phyloP scores from a whole-genome alignment of 2,888 invertebrate genomes.

The Lysandra bellargus region DNA sequence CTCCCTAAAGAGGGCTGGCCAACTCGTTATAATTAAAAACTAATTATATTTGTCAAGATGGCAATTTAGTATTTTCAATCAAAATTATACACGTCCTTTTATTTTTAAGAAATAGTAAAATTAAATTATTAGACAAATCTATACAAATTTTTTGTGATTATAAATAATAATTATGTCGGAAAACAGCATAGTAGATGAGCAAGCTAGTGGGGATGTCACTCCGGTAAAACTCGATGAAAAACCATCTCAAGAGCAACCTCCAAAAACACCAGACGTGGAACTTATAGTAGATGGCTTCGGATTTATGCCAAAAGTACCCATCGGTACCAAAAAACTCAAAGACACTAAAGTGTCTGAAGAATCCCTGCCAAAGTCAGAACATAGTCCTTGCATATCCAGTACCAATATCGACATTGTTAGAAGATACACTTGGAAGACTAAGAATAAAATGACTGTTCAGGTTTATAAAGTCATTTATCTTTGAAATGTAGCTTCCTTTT shows the following conservation, averaged over 20 bases:
- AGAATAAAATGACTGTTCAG: constrained; percentile 83
- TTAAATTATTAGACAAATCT: not conserved
- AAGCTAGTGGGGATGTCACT: constrained; percentile 52
- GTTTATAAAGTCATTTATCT: constrained; percentile 45
- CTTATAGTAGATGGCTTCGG: constrained; percentile 75
- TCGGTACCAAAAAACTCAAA: constrained; percentile 45
- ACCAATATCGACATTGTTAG: constrained; percentile 72
- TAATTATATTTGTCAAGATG: not conserved
- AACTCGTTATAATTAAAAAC: not conserved
- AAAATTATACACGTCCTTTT: not conserved
- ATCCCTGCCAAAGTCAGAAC: constrained; percentile 36
- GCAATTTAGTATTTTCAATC: not conserved
- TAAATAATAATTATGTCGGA: constrained; percentile 50
- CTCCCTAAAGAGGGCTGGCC: no score
- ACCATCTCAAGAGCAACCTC: constrained; percentile 47
- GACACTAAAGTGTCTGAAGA: constrained; percentile 41
- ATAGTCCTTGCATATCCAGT: constrained; percentile 64
- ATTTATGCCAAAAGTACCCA: constrained; percentile 59
- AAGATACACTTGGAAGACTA: constrained; percentile 85
- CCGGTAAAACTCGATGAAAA: constrained; percentile 46
- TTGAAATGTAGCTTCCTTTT: not conserved
- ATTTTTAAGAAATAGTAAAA: not conserved
- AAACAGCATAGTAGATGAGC: constrained; percentile 45
- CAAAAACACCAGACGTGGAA: constrained; percentile 63
- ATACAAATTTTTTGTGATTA: not conserved